Conservation (phyloP, 1,140 invertebrate genomes). For the Oscheius sp. region DNA sequence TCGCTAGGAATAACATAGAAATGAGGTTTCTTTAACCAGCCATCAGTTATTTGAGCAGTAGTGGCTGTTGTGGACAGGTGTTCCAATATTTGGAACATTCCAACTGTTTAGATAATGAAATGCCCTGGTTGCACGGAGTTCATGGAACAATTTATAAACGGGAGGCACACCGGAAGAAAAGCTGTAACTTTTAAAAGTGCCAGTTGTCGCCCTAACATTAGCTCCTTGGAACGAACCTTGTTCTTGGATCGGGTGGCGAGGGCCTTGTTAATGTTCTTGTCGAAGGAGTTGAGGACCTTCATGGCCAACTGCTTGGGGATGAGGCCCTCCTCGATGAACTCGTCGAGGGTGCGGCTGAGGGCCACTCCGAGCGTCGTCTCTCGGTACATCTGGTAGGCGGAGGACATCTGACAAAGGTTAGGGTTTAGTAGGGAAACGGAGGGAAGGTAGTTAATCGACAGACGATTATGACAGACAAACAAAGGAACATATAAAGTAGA, state of each 20-base stretch:
- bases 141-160: too few species aligned
- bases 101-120: too few species aligned
- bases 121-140: too few species aligned
- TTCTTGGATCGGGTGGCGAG: conserved; percentile 68
- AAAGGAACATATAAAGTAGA: not conserved
- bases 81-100: too few species aligned
- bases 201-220: not conserved
- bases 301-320: conserved; percentile 80
- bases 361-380: conserved; percentile 95
- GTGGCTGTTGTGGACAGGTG: too few species aligned
- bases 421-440: not conserved
- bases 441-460: not conserved
- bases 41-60: too few species aligned
- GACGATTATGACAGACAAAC: not conserved
- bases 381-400: conserved; percentile 88
- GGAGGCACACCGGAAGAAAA: conserved; percentile 39
- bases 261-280: conserved; percentile 91
- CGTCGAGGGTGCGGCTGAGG: conserved; percentile 89
- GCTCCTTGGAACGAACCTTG: conserved; percentile 54
- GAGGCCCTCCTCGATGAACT: conserved; percentile 90
- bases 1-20: too few species aligned
- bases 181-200: too few species aligned
- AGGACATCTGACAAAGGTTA: conserved; percentile 65
- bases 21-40: too few species aligned
- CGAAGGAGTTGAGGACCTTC: conserved; percentile 90